phyloP scores from a whole-genome alignment of 2,888 invertebrate genomes.

The Atethmia centrago region DNA sequence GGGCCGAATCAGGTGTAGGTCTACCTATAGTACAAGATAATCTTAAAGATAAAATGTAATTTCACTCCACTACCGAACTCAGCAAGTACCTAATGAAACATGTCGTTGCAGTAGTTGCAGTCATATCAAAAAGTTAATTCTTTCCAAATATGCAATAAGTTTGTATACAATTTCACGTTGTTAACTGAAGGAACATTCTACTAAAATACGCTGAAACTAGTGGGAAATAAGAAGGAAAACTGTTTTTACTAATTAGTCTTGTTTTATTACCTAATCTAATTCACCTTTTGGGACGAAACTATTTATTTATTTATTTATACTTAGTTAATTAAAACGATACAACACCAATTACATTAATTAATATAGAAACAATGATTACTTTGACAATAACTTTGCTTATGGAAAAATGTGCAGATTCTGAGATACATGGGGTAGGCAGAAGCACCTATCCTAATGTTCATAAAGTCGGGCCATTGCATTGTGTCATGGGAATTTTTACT shows the following conservation, averaged over 20 bases:
- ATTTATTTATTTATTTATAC: too few species aligned
- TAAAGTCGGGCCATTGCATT: background rate
- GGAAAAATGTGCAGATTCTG: background rate
- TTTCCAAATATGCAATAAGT: background rate
- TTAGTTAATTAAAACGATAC: too few species aligned
- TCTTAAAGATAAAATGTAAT: constrained; percentile 19
- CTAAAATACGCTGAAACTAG: background rate
- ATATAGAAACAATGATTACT: too few species aligned
- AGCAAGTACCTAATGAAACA: constrained; percentile 23
- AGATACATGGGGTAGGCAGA: background rate
- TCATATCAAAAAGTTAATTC: background rate
- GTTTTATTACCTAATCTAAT: background rate
- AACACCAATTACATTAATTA: too few species aligned
- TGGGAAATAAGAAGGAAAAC: background rate
- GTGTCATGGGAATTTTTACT: background rate
- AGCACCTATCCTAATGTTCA: background rate
- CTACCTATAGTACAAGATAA: constrained; percentile 2
- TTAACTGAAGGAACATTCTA: background rate
- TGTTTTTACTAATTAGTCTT: background rate
- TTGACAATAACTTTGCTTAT: too few species aligned
- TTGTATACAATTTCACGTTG: background rate
- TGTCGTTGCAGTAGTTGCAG: too few species aligned
- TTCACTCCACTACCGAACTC: background rate
- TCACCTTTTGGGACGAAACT: background rate
- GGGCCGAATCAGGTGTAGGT: background rate